A percentile compares a stretch with the other conserved stretches of the same genome.
These are phyloP conservation scores for Pterophyllum scalare DNA, from an alignment of 2,113 vertebrate species.

Conservation along the genomic window DNA sequence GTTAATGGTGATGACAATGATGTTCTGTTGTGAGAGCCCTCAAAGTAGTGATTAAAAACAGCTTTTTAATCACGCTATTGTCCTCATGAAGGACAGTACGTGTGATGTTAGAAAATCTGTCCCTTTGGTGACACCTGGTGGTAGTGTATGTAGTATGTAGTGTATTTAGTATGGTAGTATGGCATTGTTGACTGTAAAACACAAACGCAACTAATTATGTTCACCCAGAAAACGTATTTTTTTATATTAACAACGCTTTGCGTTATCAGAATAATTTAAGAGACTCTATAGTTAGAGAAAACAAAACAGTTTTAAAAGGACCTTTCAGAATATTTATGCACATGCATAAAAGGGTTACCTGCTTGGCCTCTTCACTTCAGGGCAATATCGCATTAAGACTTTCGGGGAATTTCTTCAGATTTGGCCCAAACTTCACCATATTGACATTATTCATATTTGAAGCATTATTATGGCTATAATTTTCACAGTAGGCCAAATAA, in stretches of 20 bases:
- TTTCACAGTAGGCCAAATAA: not conserved
- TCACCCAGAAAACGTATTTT: not conserved
- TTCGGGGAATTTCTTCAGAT: too few species aligned
- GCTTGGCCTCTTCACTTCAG: too few species aligned
- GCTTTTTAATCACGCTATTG: not conserved
- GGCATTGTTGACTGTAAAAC: accelerated
- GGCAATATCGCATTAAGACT: too few species aligned
- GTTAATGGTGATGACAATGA: not conserved
- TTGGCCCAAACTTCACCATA: too few species aligned
- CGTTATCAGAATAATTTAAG: not conserved
- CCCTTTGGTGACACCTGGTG: conserved; percentile 16
- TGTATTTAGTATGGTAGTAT: too few species aligned
- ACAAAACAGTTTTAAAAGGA: too few species aligned
- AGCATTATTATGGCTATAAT: not conserved
- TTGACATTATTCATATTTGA: not conserved
- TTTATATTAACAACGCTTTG: not conserved
- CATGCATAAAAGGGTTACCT: too few species aligned
- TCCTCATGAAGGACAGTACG: not conserved
- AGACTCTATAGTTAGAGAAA: too few species aligned
- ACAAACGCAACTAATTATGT: accelerated
- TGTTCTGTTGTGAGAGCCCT: not conserved
- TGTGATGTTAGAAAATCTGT: not conserved
- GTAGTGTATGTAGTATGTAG: too few species aligned
- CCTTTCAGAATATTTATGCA: too few species aligned
- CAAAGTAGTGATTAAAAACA: not conserved